Evolutionary conservation across 2,888 invertebrate species (phyloP), one percentile per base, ranked within the genome.

Genomic region (Drosophila falleni): DNA sequence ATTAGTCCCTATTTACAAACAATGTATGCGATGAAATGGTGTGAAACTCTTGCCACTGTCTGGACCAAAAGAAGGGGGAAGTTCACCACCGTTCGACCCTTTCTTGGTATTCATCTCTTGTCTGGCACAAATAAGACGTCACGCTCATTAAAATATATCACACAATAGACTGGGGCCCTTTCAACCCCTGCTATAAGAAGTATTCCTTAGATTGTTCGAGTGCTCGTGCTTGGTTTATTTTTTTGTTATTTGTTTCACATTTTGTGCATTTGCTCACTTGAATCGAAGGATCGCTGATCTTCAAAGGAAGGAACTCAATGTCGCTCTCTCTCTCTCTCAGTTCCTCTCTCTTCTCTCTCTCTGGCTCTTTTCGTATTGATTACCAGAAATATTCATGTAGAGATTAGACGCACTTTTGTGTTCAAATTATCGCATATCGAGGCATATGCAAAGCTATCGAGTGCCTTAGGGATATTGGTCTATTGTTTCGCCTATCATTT

Each of bases 231-330:
- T 50, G 42, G 65, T 67, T 85, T 71, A 88, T 86, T 67, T 85
- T 71, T 84, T 86, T 86, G 87, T 88, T 84, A 82, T 88, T 83
- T 84, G 89, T 84, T 84, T 88, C 89, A 75, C 70, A 83, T 82
- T 87, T 71, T 63, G 66, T 73, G 67, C 69, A 63, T 68, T 83
- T 83, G 83, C 88, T 83, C 83, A 83, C 83, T 83, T 84, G 69
- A 88, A 70, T 73, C 58, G 19, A 66, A 74, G 68, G 74, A 71
- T 67, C 80, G 76, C 54, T n/a, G 80, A 79, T 78, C 78, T 79
- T 78, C 71, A 85, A 74, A 63, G 42, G 23, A 62, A 60, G 47
- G 35, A 68, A 66, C 66, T 58, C 23, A 2, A 15, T 11, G 31
- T 54, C 1, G n/a, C 35, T 39, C 37, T 5, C 31, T 37, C 53